A percentile compares a stretch with the other conserved stretches of the same genome.
phyloP scores from a whole-genome alignment of 2,797 vertebrate genomes.

The Chloroceryle inda region DNA sequence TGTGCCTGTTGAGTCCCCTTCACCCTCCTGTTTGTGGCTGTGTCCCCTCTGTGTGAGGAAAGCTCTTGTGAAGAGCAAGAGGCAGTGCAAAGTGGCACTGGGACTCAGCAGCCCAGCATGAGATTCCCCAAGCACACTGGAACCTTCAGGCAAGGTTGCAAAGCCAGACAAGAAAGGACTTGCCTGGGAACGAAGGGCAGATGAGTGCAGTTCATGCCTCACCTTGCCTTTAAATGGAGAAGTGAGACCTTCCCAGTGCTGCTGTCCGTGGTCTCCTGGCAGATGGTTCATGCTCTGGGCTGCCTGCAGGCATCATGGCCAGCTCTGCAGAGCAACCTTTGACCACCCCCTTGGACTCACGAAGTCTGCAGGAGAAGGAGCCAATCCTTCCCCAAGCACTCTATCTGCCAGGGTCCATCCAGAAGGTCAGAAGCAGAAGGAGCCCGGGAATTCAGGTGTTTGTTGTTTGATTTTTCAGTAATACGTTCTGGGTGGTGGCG shows the following conservation, averaged over 20 bases:
- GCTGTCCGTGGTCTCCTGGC: neutral
- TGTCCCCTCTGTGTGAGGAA: neutral
- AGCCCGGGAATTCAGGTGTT: neutral
- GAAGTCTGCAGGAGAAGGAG: neutral
- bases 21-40: too few relatives aligned
- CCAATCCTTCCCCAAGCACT: neutral
- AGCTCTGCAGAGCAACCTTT: neutral
- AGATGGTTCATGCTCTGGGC: fast-evolving
- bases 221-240: neutral
- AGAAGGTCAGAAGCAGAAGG: neutral
- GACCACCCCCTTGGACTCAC: neutral
- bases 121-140: neutral
- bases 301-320: neutral
- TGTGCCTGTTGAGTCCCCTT: neutral
- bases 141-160: neutral
- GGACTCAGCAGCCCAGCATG: neutral
- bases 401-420: neutral
- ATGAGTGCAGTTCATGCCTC: neutral
- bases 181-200: neutral
- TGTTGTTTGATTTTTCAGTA: neutral
- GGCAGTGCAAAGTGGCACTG: neutral
- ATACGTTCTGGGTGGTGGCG: neutral
- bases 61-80: neutral
- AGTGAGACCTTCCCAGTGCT: neutral
- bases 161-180: neutral